Base-by-base conservation (phyloP, 1,140 invertebrate species). In the Teleopsis dalmanni region DNA sequence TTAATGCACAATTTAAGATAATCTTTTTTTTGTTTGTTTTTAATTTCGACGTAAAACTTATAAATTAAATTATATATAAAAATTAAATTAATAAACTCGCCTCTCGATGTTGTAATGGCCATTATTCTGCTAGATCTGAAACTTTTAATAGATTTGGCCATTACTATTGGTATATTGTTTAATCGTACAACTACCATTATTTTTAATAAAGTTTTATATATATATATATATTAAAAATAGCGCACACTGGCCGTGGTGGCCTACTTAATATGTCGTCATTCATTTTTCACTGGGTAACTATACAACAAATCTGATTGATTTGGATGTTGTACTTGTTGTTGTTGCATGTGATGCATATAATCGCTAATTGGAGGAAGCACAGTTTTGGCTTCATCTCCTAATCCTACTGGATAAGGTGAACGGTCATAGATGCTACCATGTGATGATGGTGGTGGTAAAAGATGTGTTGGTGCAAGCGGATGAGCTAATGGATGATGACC, bases 251-350 rank as follows among this genome's bases (percentile, higher is more conserved):
- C 40, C 42, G 55, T 26, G 52, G 53, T 45, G 44, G 26, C 45
- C 62, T 57, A 60, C 57, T 62, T 62, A 55, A 60, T 54, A 56
- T 67, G 64, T n/a, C n/a, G n/a, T 67, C 64, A 68, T 59, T 69
- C 65, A 48, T 69, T 69, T 44, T 69, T 69, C 52, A 69, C 65
- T 57, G 65, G 63, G 57, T 69, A 69, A n/a, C n/a, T n/a, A 41
- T 69, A 69, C 43, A 69, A 58, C 21, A 52, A 29, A 31, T 68
- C 65, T 19, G 60, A 53, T 47, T 67, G 64, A 31, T 57, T 55
- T 18, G 36, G 42, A 16, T 38, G 51, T 37, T 41, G 51, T 33
- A 64, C 59, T 26, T 62, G 64, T 37, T 68, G 64, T 21, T 62
- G 64, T 21, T 64, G 65, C 57, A 62, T 56, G 47, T 69, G 65